Conservation (phyloP, 2,888 invertebrate species). For the Cabera pusaria region DNA sequence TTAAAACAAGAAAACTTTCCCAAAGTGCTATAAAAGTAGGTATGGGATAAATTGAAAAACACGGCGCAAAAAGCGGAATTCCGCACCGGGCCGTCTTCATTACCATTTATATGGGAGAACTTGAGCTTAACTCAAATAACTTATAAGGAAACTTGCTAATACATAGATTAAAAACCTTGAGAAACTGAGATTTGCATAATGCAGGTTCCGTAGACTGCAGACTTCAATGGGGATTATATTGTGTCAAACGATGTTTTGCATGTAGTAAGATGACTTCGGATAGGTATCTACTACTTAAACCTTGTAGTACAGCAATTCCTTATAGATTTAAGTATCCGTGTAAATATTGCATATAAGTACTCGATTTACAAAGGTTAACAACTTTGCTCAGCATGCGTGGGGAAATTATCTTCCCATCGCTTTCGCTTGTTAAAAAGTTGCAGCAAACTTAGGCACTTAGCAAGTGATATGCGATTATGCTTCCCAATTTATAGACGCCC, state of each 20-base stretch:
- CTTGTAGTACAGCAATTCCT: too few species aligned
- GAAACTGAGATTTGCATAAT: conserved; percentile 34
- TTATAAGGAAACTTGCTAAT: conserved; percentile 54
- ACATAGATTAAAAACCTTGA: conserved; percentile 48
- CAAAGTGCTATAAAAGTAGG: conserved; percentile 41
- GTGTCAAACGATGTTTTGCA: too few species aligned
- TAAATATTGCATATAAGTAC: too few species aligned
- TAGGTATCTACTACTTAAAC: too few species aligned
- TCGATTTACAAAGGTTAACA: too few species aligned
- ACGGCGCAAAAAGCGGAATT: conserved; percentile 43
- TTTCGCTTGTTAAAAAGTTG: too few species aligned
- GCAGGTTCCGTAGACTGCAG: conserved; percentile 5
- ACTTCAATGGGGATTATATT: not conserved
- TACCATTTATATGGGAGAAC: conserved; percentile 74
- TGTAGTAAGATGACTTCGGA: too few species aligned
- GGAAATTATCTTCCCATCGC: too few species aligned
- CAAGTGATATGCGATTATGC: conserved; percentile 12
- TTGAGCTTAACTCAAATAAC: conserved; percentile 50
- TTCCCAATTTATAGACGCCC: conserved; percentile 10
- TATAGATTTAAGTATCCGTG: too few species aligned
- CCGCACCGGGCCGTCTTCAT: conserved; percentile 43
- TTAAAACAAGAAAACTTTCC: conserved; percentile 40
- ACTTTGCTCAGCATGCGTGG: too few species aligned
- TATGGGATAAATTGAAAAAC: conserved; percentile 62
- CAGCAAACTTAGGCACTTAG: conserved; percentile 7